These are phyloP conservation scores for Myotis planiceps DNA, from an alignment of 2,797 vertebrate species.

Conservation along the genomic window DNA sequence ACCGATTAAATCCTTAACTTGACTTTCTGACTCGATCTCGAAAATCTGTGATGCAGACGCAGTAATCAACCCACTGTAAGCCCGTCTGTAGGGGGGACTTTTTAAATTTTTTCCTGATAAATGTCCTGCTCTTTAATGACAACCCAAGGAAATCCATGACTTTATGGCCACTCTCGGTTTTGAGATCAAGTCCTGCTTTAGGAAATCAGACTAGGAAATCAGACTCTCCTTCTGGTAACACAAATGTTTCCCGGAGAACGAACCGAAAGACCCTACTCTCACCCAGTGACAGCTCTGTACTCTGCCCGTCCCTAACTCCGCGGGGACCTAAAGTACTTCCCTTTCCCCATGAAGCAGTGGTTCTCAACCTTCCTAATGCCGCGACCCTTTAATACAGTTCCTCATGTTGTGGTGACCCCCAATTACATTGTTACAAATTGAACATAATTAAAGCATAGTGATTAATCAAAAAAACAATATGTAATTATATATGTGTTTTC, in stretches of 20 bases:
- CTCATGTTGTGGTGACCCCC: too few relatives aligned
- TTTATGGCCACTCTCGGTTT: background rate
- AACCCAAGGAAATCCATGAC: background rate
- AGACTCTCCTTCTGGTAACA: background rate
- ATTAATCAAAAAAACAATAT: too few relatives aligned
- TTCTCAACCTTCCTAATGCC: too few relatives aligned
- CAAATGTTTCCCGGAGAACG: background rate
- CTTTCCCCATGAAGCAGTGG: too few relatives aligned
- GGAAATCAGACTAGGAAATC: background rate
- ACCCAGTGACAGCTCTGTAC: too few relatives aligned
- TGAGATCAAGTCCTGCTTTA: background rate
- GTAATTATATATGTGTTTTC: too few relatives aligned
- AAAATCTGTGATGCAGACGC: background rate
- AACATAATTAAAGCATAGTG: too few relatives aligned
- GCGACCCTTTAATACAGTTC: too few relatives aligned
- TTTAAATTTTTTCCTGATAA: background rate
- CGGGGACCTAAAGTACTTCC: background rate
- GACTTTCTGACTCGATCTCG: background rate
- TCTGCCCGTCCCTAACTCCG: background rate
- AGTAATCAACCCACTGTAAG: background rate
- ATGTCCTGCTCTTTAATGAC: background rate
- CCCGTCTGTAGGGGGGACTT: background rate
- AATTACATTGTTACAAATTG: too few relatives aligned
- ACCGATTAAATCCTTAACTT: background rate
- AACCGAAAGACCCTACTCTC: background rate